Evolutionary conservation across 2,888 invertebrate species (phyloP), one percentile per base, ranked within the genome.

Genomic region (Danaus chrysippus): DNA sequence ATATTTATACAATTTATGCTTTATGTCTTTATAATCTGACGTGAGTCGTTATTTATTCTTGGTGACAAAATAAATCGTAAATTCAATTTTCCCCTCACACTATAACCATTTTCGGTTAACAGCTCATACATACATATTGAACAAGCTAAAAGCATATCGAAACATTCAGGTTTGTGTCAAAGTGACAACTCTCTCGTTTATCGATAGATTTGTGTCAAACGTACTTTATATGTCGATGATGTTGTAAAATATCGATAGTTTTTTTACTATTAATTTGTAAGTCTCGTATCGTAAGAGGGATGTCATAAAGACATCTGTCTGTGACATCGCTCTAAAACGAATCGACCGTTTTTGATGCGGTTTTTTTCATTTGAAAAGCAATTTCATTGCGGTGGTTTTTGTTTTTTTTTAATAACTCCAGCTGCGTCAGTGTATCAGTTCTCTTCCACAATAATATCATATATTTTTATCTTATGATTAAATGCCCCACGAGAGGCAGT

Each of bases 121-220:
- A 23, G 42, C 58, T 49, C 63, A 58, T 62, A 62, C 55, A 17
- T 49, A 49, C 49, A 49, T 49, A 49, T 49, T 49, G 3, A 49
- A 17, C 17, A 49, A 49, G 19, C 61, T 58, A 58, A 61, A 46
- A 61, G 61, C 52, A 43, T 49, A 54, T 55, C 54, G 57, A 58
- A 61, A 56, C 56, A 56, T 62, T 67, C 61, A 59, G 60, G 49
- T 61, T 44, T 44, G 63, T 60, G 70, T 66, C 68, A 66, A 67
- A 62, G 56, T 66, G 68, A 67, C 69, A 63, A 56, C 55, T 1
- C 17, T 11, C 11, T n/a, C 49, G 10, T 17, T 49, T 49, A 49
- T 49, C 49, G 49, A 17, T 49, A 49, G n/a, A n/a, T 49, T 15
- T 15, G 46, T 15, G 12, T 1, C 17, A 6, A 17, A 17, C 10